A percentile compares a stretch with the other conserved stretches of the same genome.
Evolutionary conservation across 1,140 invertebrate species (phyloP).

Genomic region (Aradophagus sp.): DNA sequence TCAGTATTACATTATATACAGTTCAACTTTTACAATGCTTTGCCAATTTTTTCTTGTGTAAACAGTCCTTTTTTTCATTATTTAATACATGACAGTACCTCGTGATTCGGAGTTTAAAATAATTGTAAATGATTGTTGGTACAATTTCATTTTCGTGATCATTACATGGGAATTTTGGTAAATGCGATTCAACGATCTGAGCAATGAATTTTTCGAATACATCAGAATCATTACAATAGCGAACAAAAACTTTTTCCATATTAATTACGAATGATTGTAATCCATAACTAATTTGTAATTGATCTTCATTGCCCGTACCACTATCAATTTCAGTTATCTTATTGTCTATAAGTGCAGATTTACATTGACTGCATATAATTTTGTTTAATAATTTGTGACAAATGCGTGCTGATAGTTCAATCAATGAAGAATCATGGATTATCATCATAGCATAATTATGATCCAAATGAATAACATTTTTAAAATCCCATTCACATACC

Average conservation of each 20-base stretch:
- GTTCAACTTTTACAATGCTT: conserved; percentile 7
- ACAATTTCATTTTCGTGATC: neutral
- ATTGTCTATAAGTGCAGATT: neutral
- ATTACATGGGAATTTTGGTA: conserved; percentile 3
- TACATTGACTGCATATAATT: neutral
- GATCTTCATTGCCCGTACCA: neutral
- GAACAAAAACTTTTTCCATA: neutral
- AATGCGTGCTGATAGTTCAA: no score
- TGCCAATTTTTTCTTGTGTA: conserved; percentile 6
- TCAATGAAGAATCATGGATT: no score
- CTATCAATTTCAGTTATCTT: neutral
- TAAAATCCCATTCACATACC: neutral
- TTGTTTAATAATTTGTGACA: no score
- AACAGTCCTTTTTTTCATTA: conserved; percentile 4
- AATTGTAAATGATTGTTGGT: conserved; percentile 3
- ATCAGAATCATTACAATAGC: neutral
- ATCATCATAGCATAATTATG: no score
- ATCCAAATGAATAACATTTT: neutral
- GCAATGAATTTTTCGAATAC: neutral
- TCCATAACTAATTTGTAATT: conserved; percentile 1
- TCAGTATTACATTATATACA: neutral
- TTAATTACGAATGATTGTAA: neutral
- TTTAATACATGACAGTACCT: neutral
- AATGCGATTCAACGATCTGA: neutral
- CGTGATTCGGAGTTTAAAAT: conserved; percentile 1